A percentile compares a stretch with the other conserved stretches of the same genome.
Conservation (phyloP, 2,888 invertebrate species). For the Anthophora plumipes region DNA sequence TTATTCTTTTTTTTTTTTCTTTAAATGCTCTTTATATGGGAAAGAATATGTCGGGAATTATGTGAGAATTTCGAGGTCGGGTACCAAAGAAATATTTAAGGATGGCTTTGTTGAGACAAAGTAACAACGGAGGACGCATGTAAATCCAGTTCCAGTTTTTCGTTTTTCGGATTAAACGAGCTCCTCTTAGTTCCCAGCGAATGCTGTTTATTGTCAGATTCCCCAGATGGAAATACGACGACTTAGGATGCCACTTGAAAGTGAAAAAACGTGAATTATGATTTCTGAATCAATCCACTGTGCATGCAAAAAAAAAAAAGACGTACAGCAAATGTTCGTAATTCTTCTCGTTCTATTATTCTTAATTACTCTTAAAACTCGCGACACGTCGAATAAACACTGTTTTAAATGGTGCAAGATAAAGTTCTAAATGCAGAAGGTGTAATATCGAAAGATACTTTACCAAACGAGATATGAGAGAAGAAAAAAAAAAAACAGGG, state of each 20-base stretch:
- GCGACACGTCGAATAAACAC: conserved; percentile 39
- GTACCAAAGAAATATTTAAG: conserved; percentile 67
- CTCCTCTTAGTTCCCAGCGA: conserved; percentile 65
- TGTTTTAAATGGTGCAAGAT: conserved; percentile 59
- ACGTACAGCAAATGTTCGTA: conserved; percentile 35
- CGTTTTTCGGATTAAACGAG: conserved; percentile 61
- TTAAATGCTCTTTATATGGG: conserved; percentile 47
- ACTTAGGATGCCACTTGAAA: conserved; percentile 69
- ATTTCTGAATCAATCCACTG: conserved; percentile 65
- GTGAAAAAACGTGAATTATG: conserved; percentile 68
- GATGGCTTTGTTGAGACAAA: conserved; percentile 73
- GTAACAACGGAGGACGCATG: conserved; percentile 59
- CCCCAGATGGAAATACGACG: conserved; percentile 68
- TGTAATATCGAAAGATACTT: conserved; percentile 37
- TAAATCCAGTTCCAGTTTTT: conserved; percentile 61
- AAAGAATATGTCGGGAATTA: conserved; percentile 44
- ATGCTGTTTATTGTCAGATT: conserved; percentile 67
- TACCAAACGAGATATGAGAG: conserved; percentile 7
- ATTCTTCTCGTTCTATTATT: conserved; percentile 24
- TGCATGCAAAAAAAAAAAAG: conserved; percentile 71
- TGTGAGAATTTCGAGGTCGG: conserved; percentile 67
- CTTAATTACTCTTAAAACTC: conserved; percentile 28
- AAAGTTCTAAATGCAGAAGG: conserved; percentile 46
- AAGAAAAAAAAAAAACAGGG: not conserved
- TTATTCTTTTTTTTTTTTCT: conserved; percentile 47